Base-by-base conservation (phyloP, 2,888 invertebrate genomes). In the Antitype chi region DNA sequence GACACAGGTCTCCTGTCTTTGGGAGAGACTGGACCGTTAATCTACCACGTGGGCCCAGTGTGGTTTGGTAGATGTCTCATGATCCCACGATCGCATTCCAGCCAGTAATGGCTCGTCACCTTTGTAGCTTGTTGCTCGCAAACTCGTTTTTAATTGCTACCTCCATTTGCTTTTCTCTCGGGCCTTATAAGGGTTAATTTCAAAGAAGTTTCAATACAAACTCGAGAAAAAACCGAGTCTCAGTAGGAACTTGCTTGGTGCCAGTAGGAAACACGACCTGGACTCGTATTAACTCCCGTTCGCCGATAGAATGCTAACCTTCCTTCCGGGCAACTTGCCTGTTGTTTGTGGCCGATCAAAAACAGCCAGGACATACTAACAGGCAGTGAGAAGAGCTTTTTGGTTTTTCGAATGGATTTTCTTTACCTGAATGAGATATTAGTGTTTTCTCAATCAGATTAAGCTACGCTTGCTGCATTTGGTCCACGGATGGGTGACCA, bases 271-370 rank as follows among this genome's bases (percentile, higher is more conserved):
- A 84, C 71, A 53, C 1, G 52, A 70, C 49, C 32, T 71, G 60
- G 85, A 86, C 88, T 90, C 71, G 87, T 89, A 89, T 90, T 84
- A 90, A 88, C 85, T 89, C 64, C 75, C 59, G 82, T 81, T 76
- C 88, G 87, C 85, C 84, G 78, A 63, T 74, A 80, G 91, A 91
- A 91, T 91, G 87, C 77, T 85, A 90, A 89, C 89, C 87, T 82
- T 80, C 89, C 87, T 82, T 80, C 85, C 85, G 69, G 85, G 70
- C 67, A 87, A 88, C 80, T 90, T 82, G 85, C 75, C 71, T 76
- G 82, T 89, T 89, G 86, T 91, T 89, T 89, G 86, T 74, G 78
- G 79, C 32, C 85, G 80, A 86, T 87, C 88, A 85, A 84, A 89
- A 85, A 77, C 66, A 71, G 8, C 7, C 47, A 71, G 11, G 47